Evolutionary conservation across 2,797 vertebrate species (phyloP).

Genomic region (Sparidentex hasta): DNA sequence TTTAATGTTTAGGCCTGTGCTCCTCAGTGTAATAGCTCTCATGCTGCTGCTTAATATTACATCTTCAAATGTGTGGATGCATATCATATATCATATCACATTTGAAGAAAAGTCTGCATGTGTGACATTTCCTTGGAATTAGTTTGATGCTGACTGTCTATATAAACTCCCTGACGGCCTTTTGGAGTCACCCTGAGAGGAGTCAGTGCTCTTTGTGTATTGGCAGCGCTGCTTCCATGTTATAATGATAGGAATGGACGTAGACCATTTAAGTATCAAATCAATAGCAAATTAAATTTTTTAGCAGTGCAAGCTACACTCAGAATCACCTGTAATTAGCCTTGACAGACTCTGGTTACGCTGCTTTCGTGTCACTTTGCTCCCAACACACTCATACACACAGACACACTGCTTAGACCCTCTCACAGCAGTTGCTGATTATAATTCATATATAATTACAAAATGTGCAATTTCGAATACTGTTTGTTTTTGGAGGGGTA

Average conservation of each 20-base stretch:
- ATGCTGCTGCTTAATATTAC: neutral
- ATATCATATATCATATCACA: no score
- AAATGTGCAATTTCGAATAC: slow-evolving; percentile 25
- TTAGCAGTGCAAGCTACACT: slow-evolving; percentile 87
- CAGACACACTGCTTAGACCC: slow-evolving; percentile 38
- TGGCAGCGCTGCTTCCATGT: slow-evolving; percentile 83
- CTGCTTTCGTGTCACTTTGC: slow-evolving; percentile 79
- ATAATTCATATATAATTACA: slow-evolving; percentile 51
- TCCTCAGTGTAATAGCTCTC: neutral
- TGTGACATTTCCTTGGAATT: slow-evolving; percentile 26
- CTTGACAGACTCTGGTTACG: slow-evolving; percentile 83
- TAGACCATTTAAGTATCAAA: slow-evolving; percentile 88
- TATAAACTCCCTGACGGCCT: slow-evolving; percentile 59
- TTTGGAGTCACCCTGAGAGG: slow-evolving; percentile 77
- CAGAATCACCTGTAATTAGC: slow-evolving; percentile 88
- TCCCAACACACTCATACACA: neutral
- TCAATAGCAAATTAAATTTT: slow-evolving; percentile 91
- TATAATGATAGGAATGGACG: slow-evolving; percentile 87
- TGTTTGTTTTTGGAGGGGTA: neutral
- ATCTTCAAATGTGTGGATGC: neutral
- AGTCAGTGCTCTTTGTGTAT: slow-evolving; percentile 78
- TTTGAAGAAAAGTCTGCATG: neutral
- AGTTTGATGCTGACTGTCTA: slow-evolving; percentile 62
- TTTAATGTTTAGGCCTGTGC: neutral
- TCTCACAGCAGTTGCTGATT: slow-evolving; percentile 40